Evolutionary conservation across 2,113 vertebrate genomes (phyloP), one percentile per base, ranked within the genome.

Genomic region (Sinocyclocheilus maitianheensis): DNA sequence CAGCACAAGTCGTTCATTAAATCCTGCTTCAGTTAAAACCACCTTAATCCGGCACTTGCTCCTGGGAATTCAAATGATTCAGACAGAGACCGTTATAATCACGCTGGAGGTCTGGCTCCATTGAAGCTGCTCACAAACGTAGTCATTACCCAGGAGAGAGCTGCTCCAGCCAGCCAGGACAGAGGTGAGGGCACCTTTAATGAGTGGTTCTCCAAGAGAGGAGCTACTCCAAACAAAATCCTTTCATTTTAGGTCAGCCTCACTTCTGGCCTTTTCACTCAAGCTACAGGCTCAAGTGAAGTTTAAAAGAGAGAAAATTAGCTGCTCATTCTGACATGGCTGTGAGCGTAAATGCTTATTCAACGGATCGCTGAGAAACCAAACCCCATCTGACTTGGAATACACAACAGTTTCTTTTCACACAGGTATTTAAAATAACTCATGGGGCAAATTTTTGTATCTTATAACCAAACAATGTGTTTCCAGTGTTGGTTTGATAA

Each of bases 151-250:
- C 86, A 62, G 84, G 30, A 84, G 60, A 89, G 89, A 86, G 75
- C 87, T 87, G 88, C 89, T n/a, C 63, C 81, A 89, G 87, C 60
- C 83, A 84, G 85, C 71, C 87, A 65, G 77, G 85, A 89, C 78
- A 80, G 85, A 89, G 90, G 89, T 90, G 88, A 91, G 89, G 85
- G 85, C 87, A 86, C n/a, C 84, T 87, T 77, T 93, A 92, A 93
- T 92, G 91, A 92, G 90, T 89, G 87, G 83, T 87, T 71, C 83
- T 86, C 77, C 37, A 72, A 81, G 87, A 87, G 84, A 84, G 80
- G 72, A 81, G 72, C 80, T 67, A 71, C 77, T 86, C n/a, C 40
- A 87, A 86, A 83, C 86, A 53, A 84, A 79, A 85, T 84, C 81
- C 86, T 79, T 90, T 90, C 81, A 89, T 91, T 90, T 88, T 67